phyloP scores from a whole-genome alignment of 2,888 invertebrate genomes.

The Caenorhabditis sp. region DNA sequence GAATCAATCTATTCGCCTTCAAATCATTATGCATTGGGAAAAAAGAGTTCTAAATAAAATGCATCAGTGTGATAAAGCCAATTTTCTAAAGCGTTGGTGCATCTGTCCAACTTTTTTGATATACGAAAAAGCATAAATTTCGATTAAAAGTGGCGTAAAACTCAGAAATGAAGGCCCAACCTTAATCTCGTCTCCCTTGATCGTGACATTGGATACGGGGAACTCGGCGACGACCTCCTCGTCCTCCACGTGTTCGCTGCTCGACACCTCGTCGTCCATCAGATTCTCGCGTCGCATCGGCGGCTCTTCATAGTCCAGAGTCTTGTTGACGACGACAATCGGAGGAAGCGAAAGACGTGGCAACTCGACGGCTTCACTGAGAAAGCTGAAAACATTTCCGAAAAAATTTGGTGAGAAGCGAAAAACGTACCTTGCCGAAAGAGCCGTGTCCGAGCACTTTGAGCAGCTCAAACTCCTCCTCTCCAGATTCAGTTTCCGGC shows the following conservation, averaged over 20 bases:
- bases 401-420: too few relatives aligned
- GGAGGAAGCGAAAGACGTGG: neutral
- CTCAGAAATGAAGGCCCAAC: neutral
- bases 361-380: too few relatives aligned
- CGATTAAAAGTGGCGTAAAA: too few relatives aligned
- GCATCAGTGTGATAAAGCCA: neutral
- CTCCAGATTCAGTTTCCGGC: neutral
- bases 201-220: slow-evolving; percentile 23
- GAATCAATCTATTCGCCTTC: too few relatives aligned
- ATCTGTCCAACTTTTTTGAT: too few relatives aligned
- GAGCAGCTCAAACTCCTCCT: slow-evolving; percentile 87
- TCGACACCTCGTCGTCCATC: neutral
- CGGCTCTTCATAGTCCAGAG: slow-evolving; percentile 6
- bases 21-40: too few relatives aligned
- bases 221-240: neutral
- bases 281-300: slow-evolving; percentile 3
- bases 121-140: too few relatives aligned
- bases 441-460: slow-evolving; percentile 83
- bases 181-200: slow-evolving; percentile 44
- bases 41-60: neutral
- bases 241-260: neutral
- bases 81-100: neutral
- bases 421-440: slow-evolving; percentile 72
- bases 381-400: too few relatives aligned
- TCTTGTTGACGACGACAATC: slow-evolving; percentile 25